These are phyloP conservation scores for Tachycineta bicolor DNA, from an alignment of 2,113 vertebrate species.

Conservation along the genomic window DNA sequence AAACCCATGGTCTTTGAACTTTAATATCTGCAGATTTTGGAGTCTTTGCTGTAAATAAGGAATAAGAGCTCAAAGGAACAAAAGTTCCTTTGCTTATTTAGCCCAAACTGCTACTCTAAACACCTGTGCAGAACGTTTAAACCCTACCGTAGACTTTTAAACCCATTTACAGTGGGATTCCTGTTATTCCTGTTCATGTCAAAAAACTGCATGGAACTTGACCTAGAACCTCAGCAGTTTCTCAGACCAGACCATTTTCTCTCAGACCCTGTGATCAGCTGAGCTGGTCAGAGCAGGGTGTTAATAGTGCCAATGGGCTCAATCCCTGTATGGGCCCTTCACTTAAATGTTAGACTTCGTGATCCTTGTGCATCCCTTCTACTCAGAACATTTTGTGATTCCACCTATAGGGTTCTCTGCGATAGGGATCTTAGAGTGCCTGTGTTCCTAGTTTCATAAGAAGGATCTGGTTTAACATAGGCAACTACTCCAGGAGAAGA, in stretches of 20 bases:
- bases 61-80: background rate
- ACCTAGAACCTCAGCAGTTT: background rate
- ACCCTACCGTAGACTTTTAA: background rate
- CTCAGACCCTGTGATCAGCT: background rate
- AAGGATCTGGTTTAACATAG: background rate
- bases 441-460: background rate
- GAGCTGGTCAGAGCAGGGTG: background rate
- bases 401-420: background rate
- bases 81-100: background rate
- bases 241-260: background rate
- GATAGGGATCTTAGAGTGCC: background rate
- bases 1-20: background rate
- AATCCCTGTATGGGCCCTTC: background rate
- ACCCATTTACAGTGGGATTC: background rate
- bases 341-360: background rate
- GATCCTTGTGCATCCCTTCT: background rate
- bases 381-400: background rate
- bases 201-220: background rate
- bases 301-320: background rate
- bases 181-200: background rate
- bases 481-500: background rate
- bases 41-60: background rate
- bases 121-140: background rate
- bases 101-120: background rate
- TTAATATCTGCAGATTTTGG: background rate